These are phyloP conservation scores for Aleiodes sp. DNA, from an alignment of 1,140 invertebrate species.

Conservation along the genomic window DNA sequence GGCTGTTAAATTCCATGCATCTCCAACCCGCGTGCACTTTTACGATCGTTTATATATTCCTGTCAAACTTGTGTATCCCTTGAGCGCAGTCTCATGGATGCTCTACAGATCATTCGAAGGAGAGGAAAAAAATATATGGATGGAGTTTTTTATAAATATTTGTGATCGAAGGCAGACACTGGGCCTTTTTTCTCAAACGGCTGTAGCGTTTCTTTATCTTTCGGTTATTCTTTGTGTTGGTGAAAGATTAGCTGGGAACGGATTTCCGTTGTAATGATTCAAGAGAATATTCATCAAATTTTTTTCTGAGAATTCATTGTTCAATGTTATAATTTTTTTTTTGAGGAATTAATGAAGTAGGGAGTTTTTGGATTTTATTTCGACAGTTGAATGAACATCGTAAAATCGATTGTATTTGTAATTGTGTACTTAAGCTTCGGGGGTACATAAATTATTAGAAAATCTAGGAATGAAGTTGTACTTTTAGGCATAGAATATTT, in stretches of 20 bases:
- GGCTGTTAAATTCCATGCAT: constrained; percentile 2
- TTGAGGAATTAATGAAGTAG: no score
- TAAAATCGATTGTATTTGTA: no score
- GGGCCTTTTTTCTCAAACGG: neutral
- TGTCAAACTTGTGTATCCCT: neutral
- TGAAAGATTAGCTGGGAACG: constrained; percentile 42
- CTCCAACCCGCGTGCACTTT: neutral
- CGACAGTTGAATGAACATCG: no score
- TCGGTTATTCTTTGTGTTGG: neutral
- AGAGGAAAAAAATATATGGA: neutral
- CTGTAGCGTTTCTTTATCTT: neutral
- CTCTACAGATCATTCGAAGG: neutral
- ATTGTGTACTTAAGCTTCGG: no score
- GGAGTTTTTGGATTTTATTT: no score
- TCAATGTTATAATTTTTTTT: no score
- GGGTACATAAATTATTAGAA: no score
- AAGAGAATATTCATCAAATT: no score
- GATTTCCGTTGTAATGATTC: constrained; percentile 41
- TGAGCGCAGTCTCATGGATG: neutral
- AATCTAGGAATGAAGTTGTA: no score
- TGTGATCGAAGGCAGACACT: constrained; percentile 2
- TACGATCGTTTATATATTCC: constrained; percentile 12
- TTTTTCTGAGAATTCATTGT: no score
- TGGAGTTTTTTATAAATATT: neutral
- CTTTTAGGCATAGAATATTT: no score